phyloP scores from a whole-genome alignment of 2,888 invertebrate genomes.

The Nemotelus nigrinus region DNA sequence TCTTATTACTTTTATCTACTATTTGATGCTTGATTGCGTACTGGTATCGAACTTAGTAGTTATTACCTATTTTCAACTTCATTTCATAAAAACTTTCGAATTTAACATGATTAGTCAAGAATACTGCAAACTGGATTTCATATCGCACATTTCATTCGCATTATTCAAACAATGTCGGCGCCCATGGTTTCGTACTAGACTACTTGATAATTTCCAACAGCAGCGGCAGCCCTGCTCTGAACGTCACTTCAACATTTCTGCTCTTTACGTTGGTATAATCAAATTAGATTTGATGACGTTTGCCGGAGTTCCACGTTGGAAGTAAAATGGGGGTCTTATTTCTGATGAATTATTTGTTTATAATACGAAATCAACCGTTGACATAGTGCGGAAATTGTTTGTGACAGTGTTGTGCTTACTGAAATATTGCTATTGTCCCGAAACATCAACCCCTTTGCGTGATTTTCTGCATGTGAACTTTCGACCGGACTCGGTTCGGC shows the following conservation, averaged over 20 bases:
- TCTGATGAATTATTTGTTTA: constrained; percentile 40
- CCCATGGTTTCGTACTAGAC: no score
- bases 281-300: constrained; percentile 49
- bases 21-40: no score
- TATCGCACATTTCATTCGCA: no score
- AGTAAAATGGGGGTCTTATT: constrained; percentile 48
- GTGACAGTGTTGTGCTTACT: constrained; percentile 15
- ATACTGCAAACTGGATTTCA: no score
- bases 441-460: neutral
- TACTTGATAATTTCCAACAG: no score
- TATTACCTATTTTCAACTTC: no score
- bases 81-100: no score
- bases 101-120: no score
- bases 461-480: constrained; percentile 26
- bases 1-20: no score
- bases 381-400: constrained; percentile 11
- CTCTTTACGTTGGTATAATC: constrained; percentile 21
- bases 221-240: no score
- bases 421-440: constrained; percentile 38
- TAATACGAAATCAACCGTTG: constrained; percentile 34
- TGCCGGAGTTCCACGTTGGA: constrained; percentile 51
- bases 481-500: constrained; percentile 24
- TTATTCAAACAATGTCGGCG: no score
- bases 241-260: neutral
- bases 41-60: no score